Conservation (phyloP, 2,888 invertebrate species). For the Hedychridium roseum region DNA sequence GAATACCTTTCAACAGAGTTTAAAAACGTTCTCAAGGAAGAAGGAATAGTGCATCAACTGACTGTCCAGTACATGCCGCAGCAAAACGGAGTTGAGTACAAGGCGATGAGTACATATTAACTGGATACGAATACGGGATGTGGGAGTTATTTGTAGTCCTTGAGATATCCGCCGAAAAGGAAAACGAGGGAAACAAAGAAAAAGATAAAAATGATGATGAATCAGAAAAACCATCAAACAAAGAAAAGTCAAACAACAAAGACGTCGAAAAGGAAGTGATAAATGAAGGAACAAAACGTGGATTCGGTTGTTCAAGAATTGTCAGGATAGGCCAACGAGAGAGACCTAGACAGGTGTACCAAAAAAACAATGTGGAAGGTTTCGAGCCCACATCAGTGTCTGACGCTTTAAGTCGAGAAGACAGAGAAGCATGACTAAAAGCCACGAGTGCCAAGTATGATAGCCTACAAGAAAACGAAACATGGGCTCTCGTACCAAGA, state of each 20-base stretch:
- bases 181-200: background rate
- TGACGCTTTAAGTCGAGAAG: background rate
- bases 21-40: conserved; percentile 11
- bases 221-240: background rate
- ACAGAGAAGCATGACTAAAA: conserved; percentile 12
- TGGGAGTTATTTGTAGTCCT: conserved; percentile 4
- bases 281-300: conserved; percentile 4
- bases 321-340: conserved; percentile 58
- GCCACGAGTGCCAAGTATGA: conserved; percentile 21
- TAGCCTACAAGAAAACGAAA: conserved; percentile 21
- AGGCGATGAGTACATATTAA: conserved; percentile 14
- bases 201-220: background rate
- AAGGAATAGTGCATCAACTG: conserved; percentile 21
- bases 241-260: no score
- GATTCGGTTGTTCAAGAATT: conserved; percentile 24
- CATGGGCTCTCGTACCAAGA: conserved; percentile 18
- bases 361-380: background rate
- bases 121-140: conserved; percentile 12
- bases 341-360: conserved; percentile 36
- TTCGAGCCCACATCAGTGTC: background rate
- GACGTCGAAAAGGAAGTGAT: conserved; percentile 3
- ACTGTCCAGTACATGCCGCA: no score
- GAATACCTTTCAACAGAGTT: conserved; percentile 27
- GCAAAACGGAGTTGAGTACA: no score
- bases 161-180: background rate